phyloP scores from a whole-genome alignment of 92 coral and sea anemone species.

The Hydrozoanthus gracilis region DNA sequence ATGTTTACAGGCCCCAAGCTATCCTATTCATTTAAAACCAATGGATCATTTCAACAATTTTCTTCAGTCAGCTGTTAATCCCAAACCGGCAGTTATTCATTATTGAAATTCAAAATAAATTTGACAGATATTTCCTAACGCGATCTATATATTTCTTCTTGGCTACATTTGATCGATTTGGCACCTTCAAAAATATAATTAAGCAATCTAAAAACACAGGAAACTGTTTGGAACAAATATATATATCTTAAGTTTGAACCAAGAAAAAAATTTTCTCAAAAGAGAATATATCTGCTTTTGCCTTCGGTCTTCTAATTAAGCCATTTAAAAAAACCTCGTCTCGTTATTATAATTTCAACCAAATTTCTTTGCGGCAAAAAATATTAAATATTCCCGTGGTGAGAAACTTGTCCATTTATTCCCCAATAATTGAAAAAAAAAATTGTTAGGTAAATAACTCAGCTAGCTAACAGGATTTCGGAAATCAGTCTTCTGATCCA shows the following conservation, averaged over 20 bases:
- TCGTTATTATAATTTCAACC: not conserved
- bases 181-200: slow-evolving; percentile 4
- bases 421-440: slow-evolving; percentile 1
- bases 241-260: not conserved
- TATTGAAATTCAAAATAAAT: not conserved
- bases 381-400: slow-evolving; percentile 12
- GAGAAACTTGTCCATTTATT: not conserved
- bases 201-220: slow-evolving; percentile 11
- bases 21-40: not conserved
- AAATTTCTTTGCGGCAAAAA: not conserved
- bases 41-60: slow-evolving; percentile 12
- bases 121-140: slow-evolving; percentile 14
- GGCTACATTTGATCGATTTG: slow-evolving; percentile 2
- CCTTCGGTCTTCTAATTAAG: not conserved
- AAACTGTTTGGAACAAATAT: not conserved
- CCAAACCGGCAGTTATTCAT: not conserved
- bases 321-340: not conserved
- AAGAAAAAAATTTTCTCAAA: not conserved
- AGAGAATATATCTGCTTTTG: not conserved
- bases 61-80: not conserved
- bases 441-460: slow-evolving; percentile 19
- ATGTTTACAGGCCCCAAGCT: slow-evolving; percentile 7
- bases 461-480: not conserved
- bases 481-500: not conserved
- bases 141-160: not conserved